These are phyloP conservation scores for Sarcophaga carnaria DNA, from an alignment of 2,888 invertebrate species.

Conservation along the genomic window DNA sequence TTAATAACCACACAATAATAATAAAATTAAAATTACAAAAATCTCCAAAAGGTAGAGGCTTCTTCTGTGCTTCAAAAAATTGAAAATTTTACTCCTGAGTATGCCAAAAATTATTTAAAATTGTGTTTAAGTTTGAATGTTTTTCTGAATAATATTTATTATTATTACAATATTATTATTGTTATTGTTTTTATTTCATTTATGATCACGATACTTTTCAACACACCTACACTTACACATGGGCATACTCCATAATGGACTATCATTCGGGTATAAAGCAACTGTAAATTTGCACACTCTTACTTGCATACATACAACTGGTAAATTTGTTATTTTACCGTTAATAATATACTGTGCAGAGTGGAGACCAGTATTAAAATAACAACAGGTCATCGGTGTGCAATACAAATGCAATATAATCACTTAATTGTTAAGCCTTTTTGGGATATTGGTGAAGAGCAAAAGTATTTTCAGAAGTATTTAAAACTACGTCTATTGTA, in stretches of 20 bases:
- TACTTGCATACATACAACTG: neutral
- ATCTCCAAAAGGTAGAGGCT: neutral
- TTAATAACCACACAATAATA: conserved; percentile 51
- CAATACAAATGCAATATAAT: conserved; percentile 36
- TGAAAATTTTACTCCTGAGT: neutral
- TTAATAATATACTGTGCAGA: neutral
- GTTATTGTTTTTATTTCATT: conserved; percentile 51
- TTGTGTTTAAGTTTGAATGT: conserved; percentile 15
- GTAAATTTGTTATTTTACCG: neutral
- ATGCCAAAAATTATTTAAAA: conserved; percentile 30
- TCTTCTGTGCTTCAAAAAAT: neutral
- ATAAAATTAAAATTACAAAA: conserved; percentile 19
- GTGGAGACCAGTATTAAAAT: conserved; percentile 12
- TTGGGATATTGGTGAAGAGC: neutral
- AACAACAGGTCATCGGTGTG: conserved; percentile 50
- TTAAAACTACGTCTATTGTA: neutral
- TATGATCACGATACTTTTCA: neutral
- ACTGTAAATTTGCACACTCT: no score
- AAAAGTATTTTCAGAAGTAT: neutral
- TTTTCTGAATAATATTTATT: conserved; percentile 20
- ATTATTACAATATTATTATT: conserved; percentile 19
- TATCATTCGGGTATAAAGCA: no score
- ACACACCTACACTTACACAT: conserved; percentile 6
- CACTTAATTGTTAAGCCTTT: conserved; percentile 23
- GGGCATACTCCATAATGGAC: neutral